Conservation (phyloP, 1,140 invertebrate species). For the Brachionus asplanchnoidis region DNA sequence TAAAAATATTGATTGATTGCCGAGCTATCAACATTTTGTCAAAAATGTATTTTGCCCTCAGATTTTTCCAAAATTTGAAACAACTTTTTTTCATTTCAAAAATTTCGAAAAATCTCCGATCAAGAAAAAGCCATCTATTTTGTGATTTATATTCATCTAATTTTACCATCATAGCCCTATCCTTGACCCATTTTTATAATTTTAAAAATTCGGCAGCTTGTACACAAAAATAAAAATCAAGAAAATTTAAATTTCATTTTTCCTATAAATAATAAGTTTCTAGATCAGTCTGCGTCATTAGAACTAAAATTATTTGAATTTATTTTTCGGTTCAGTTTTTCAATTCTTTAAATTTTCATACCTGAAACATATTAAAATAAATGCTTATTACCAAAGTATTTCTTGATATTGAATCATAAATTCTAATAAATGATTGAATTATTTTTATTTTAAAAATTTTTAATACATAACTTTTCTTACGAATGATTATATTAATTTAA, state of each 20-base stretch:
- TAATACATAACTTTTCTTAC: neutral
- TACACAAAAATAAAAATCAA: neutral
- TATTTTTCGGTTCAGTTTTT: neutral
- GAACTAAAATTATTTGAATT: neutral
- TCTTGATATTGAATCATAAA: neutral
- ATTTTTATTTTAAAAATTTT: neutral
- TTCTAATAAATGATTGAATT: neutral
- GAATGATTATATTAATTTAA: neutral
- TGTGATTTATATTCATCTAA: neutral
- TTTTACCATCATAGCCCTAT: neutral
- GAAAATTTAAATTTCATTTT: neutral
- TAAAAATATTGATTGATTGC: neutral
- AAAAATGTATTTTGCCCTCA: neutral
- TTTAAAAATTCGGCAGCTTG: neutral
- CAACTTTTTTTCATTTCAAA: neutral
- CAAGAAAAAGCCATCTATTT: neutral
- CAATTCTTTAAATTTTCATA: neutral
- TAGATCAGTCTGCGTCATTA: neutral
- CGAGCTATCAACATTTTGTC: neutral
- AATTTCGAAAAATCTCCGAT: neutral
- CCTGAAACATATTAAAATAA: neutral
- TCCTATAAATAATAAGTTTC: neutral
- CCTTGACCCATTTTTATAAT: neutral
- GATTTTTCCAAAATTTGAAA: neutral
- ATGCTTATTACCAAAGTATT: neutral